These are phyloP conservation scores for Calephelis nemesis DNA, from an alignment of 1,140 invertebrate species.

Conservation along the genomic window DNA sequence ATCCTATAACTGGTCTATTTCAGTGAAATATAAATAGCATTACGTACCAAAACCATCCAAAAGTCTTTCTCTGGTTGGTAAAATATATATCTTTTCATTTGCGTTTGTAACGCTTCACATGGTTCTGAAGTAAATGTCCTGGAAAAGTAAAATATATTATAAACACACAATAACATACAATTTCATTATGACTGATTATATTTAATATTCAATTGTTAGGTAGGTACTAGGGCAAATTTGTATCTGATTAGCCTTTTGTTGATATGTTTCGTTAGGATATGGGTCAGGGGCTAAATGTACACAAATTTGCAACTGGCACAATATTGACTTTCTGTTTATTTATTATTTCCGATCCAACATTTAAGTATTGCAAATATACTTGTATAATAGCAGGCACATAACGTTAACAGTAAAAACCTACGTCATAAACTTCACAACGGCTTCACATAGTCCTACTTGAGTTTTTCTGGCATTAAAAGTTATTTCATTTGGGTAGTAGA, in stretches of 20 bases:
- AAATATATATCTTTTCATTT: slow-evolving; percentile 93
- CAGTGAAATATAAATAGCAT: slow-evolving; percentile 14
- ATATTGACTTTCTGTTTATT: too few relatives aligned
- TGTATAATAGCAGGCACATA: not conserved
- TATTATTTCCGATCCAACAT: too few relatives aligned
- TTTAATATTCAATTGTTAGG: too few relatives aligned
- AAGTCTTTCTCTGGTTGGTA: slow-evolving; percentile 91
- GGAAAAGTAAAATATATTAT: slow-evolving; percentile 44
- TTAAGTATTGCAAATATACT: too few relatives aligned
- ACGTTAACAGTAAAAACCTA: slow-evolving; percentile 75
- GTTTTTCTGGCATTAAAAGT: slow-evolving; percentile 92
- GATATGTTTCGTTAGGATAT: too few relatives aligned
- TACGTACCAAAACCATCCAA: slow-evolving; percentile 94
- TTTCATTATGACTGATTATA: too few relatives aligned
- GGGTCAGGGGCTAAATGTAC: too few relatives aligned
- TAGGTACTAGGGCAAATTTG: too few relatives aligned
- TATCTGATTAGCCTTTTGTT: too few relatives aligned
- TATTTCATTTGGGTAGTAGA: slow-evolving; percentile 89
- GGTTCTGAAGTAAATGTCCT: slow-evolving; percentile 92
- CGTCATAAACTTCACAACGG: slow-evolving; percentile 95
- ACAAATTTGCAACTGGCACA: too few relatives aligned
- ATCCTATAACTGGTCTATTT: not conserved
- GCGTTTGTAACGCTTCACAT: slow-evolving; percentile 92
- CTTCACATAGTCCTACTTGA: slow-evolving; percentile 94
- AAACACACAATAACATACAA: not conserved